Evolutionary conservation across 2,888 invertebrate species (phyloP).

Genomic region (Galeopsomyia nigrocyanea): DNA sequence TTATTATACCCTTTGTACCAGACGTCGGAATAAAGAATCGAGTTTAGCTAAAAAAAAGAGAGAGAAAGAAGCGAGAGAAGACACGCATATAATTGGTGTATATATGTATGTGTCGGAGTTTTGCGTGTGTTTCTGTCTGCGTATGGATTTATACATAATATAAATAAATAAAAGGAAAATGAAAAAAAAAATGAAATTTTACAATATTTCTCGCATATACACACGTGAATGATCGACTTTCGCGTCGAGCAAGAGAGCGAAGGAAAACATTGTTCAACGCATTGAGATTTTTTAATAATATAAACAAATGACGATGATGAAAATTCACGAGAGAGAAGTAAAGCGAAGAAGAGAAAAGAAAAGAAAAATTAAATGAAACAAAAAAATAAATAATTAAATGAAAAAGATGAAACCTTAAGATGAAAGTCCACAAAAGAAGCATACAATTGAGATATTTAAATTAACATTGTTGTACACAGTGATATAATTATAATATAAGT

Average conservation of each 20-base stretch:
- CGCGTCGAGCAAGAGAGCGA: constrained; percentile 49
- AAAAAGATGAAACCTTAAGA: constrained; percentile 50
- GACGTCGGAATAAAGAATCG: neutral
- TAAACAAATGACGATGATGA: constrained; percentile 49
- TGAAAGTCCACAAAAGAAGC: constrained; percentile 64
- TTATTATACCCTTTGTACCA: constrained; percentile 23
- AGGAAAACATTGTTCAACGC: constrained; percentile 62
- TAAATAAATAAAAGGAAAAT: constrained; percentile 44
- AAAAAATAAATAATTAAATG: constrained; percentile 33
- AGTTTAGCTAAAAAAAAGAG: constrained; percentile 3
- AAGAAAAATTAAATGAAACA: constrained; percentile 17
- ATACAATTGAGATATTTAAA: constrained; percentile 68
- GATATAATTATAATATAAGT: constrained; percentile 70
- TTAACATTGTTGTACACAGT: constrained; percentile 69
- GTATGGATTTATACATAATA: constrained; percentile 45
- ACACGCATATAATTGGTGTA: constrained; percentile 38
- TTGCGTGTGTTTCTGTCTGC: constrained; percentile 51
- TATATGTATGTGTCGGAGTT: constrained; percentile 51
- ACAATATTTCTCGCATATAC: constrained; percentile 53
- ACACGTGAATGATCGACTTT: constrained; percentile 60
- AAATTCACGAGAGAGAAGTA: constrained; percentile 35
- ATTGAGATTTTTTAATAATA: constrained; percentile 66
- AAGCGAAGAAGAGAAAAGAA: constrained; percentile 43
- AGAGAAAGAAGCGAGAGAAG: constrained; percentile 20
- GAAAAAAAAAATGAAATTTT: constrained; percentile 41